These are phyloP conservation scores for Alitta virens DNA, from an alignment of 2,888 invertebrate species.

Conservation along the genomic window DNA sequence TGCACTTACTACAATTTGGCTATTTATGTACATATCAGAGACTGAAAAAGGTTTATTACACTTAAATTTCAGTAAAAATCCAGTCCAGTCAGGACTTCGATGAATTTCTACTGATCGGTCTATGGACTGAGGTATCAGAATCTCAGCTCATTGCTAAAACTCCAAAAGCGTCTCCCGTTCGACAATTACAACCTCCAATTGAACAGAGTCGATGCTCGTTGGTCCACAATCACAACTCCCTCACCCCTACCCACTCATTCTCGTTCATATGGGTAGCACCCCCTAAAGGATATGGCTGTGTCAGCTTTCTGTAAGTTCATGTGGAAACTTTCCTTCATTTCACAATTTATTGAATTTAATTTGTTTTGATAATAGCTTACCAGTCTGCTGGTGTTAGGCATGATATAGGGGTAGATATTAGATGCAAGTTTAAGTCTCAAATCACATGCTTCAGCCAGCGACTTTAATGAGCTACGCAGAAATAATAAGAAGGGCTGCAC, in stretches of 20 bases:
- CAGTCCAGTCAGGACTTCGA: slow-evolving; percentile 53
- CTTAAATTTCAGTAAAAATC: slow-evolving; percentile 45
- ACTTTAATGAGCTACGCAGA: too few species aligned
- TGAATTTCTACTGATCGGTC: slow-evolving; percentile 53
- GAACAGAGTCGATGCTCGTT: slow-evolving; percentile 51
- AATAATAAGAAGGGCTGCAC: too few species aligned
- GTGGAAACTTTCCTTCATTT: too few species aligned
- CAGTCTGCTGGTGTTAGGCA: too few species aligned
- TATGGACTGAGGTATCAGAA: slow-evolving; percentile 46
- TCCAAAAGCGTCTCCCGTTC: slow-evolving; percentile 1
- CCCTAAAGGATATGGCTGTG: slow-evolving; percentile 53
- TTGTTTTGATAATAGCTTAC: too few species aligned
- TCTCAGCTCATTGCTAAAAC: not conserved
- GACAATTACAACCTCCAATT: slow-evolving; percentile 21
- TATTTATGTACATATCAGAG: too few species aligned
- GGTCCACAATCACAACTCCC: slow-evolving; percentile 49
- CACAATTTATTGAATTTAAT: too few species aligned
- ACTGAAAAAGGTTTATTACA: too few species aligned
- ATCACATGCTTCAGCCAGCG: too few species aligned
- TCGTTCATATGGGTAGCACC: slow-evolving; percentile 55
- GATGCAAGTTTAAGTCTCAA: too few species aligned
- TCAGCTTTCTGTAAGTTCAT: slow-evolving; percentile 54
- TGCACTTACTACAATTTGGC: too few species aligned
- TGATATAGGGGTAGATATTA: too few species aligned
- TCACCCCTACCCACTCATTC: slow-evolving; percentile 42